phyloP scores from a whole-genome alignment of 2,113 vertebrate genomes.

The Notiomystis cincta region DNA sequence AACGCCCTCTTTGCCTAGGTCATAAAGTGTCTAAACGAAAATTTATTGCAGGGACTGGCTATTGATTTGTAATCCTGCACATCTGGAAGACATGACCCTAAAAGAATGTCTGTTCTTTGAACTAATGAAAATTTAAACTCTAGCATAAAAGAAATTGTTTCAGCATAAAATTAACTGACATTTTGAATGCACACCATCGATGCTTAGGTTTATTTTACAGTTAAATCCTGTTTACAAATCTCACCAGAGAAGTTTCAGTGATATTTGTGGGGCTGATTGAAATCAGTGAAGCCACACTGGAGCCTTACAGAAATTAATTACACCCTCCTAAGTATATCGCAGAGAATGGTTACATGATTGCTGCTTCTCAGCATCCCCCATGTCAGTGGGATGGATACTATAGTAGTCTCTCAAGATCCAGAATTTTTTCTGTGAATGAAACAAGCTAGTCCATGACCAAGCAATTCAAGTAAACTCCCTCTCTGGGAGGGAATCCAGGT shows the following conservation, averaged over 20 bases:
- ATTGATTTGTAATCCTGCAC: slow-evolving; percentile 10
- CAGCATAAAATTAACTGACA: background rate
- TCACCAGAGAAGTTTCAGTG: background rate
- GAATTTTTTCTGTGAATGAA: slow-evolving; percentile 22
- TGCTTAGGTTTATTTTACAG: background rate
- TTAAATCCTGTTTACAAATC: background rate
- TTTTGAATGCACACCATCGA: background rate
- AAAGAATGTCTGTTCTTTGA: background rate
- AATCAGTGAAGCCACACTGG: background rate
- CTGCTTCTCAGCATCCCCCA: background rate
- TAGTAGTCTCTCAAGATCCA: background rate
- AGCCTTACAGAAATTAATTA: background rate
- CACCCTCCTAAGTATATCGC: background rate
- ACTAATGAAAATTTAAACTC: background rate
- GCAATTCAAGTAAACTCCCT: slow-evolving; percentile 1
- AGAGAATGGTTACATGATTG: background rate
- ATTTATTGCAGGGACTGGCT: background rate
- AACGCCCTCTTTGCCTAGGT: background rate
- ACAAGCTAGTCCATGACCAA: background rate
- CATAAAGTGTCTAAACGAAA: background rate
- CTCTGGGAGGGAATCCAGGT: background rate
- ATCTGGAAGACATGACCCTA: slow-evolving; percentile 23
- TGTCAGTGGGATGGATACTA: background rate
- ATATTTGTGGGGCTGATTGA: background rate
- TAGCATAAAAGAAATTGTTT: background rate